Evolutionary conservation across 2,888 invertebrate genomes (phyloP), one percentile per base, ranked within the genome.

Genomic region (Drosophila falleni): DNA sequence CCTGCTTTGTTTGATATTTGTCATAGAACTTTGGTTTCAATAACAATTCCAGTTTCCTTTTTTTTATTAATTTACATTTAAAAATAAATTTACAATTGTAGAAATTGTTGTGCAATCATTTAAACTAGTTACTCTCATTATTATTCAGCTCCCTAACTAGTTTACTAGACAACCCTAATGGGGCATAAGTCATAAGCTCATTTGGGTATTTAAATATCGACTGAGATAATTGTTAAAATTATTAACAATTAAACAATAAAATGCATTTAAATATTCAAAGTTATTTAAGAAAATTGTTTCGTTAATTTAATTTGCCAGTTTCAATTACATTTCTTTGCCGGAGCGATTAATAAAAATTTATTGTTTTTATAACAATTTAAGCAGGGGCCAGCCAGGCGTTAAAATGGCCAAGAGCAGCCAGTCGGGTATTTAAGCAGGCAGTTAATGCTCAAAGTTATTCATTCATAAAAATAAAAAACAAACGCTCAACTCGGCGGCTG

Each of bases 401-500:
- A 74, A 85, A 78, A 77, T 46, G 51, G 33, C 42, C 47, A 72
- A 35, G 10, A 5, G 4, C 16, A 54, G 41, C 37, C 39, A 74
- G 71, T 37, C 58, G 74, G 47, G 55, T 61, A 67, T 61, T 59
- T 59, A 69, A 41, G 66, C 39, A 44, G 42, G 29, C 85, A 80
- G 69, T 71, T 66, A 62, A 77, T 71, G 69, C 81, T 60, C 71
- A 78, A 64, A 87, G 67, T 80, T 78, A 76, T 82, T 85, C 84
- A 87, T 85, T 87, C 87, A 85, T 85, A 80, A 85, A 87, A 19
- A 19, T 19, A 19, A 19, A 19, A 19, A 19, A 19, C 16, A 58
- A 60, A 15, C 51, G 47, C 56, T 69, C 29, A 41, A 41, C 49
- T 8, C 65, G 51, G 61, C 60, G 41, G 46, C 64, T 71, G 72